These are phyloP conservation scores for Brachirus orientalis DNA, from an alignment of 2,113 vertebrate genomes.

Conservation along the genomic window DNA sequence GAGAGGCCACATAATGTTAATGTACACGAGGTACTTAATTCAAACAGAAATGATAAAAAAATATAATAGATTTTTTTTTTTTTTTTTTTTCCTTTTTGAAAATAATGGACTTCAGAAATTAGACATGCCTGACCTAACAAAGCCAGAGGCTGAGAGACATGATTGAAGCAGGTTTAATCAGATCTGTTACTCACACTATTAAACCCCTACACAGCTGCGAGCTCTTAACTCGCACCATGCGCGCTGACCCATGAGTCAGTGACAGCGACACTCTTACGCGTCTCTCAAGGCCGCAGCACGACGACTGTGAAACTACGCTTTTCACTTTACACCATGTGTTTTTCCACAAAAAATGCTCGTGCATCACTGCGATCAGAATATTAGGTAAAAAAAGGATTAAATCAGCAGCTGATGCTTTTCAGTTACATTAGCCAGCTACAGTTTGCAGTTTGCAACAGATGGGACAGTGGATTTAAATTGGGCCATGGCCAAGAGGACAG, in stretches of 20 bases:
- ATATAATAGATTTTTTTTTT: too few species aligned
- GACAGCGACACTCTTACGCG: background rate
- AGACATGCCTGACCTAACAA: background rate
- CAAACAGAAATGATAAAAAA: background rate
- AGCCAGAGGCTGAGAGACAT: background rate
- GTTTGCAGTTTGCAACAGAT: too few species aligned
- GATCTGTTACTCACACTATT: constrained; percentile 1
- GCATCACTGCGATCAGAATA: too few species aligned
- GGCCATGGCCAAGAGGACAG: too few species aligned
- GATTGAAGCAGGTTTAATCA: background rate
- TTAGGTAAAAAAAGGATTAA: too few species aligned
- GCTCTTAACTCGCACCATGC: background rate
- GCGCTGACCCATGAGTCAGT: background rate
- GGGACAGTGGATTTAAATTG: too few species aligned
- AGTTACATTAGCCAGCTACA: too few species aligned
- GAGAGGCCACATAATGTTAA: constrained; percentile 19
- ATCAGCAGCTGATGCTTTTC: too few species aligned
- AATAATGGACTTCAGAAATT: constrained; percentile 1
- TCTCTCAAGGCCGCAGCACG: background rate
- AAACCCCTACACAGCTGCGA: background rate
- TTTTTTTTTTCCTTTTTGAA: too few species aligned
- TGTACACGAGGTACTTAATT: constrained; percentile 4
- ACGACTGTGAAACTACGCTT: too few species aligned
- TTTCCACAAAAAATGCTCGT: too few species aligned
- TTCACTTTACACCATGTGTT: too few species aligned